phyloP scores from a whole-genome alignment of 2,797 vertebrate species.

The Lophura swinhoii region DNA sequence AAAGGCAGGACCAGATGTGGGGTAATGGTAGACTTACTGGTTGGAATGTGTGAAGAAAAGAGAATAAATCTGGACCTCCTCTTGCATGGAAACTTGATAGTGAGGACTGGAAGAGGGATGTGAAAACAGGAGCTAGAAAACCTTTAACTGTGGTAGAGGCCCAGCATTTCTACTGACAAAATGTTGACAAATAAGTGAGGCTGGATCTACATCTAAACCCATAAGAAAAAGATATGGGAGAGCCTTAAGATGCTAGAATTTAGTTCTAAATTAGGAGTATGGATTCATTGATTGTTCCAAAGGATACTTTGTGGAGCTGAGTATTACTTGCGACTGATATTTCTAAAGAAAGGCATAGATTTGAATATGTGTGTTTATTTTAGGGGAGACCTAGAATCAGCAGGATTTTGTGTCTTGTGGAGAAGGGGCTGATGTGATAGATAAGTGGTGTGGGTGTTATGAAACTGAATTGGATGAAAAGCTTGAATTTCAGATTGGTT shows the following conservation, averaged over 20 bases:
- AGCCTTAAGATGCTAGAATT: background rate
- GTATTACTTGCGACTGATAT: background rate
- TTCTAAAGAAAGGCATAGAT: background rate
- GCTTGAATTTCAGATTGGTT: background rate
- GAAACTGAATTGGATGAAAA: background rate
- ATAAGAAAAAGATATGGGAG: background rate
- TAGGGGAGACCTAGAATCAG: background rate
- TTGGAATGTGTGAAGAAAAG: background rate
- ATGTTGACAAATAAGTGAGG: background rate
- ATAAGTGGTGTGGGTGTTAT: background rate
- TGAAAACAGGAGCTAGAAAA: background rate
- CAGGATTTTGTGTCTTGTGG: background rate
- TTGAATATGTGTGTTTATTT: background rate
- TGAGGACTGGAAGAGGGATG: background rate
- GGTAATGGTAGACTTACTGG: background rate
- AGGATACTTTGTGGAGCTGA: background rate
- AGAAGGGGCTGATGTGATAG: background rate
- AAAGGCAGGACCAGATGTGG: too few relatives aligned
- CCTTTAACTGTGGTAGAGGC: background rate
- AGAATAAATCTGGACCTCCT: background rate
- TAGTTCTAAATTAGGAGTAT: background rate
- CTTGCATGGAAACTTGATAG: background rate
- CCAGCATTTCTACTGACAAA: background rate
- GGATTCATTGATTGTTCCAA: background rate
- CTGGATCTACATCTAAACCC: background rate